A percentile compares a stretch with the other conserved stretches of the same genome.
Conservation (phyloP, 2,888 invertebrate genomes). For the Marasmarcha lunaedactyla region DNA sequence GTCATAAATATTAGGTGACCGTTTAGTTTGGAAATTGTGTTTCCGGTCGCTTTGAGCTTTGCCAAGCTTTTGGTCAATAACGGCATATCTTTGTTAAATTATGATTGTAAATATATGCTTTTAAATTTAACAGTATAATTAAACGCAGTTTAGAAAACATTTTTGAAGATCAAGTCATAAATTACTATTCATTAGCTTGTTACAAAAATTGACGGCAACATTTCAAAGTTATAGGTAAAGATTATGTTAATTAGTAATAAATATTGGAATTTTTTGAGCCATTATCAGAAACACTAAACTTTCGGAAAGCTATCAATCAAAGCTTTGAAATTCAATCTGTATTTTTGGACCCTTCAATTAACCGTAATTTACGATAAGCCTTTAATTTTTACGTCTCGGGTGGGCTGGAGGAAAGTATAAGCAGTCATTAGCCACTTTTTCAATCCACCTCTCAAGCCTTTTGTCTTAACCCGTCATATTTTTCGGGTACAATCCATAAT, state of each 20-base stretch:
- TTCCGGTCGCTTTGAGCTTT: slow-evolving; percentile 13
- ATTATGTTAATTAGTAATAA: slow-evolving; percentile 36
- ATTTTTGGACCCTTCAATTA: slow-evolving; percentile 62
- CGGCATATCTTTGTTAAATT: too few relatives aligned
- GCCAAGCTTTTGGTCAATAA: too few relatives aligned
- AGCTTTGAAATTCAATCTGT: slow-evolving; percentile 58
- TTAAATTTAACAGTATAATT: too few relatives aligned
- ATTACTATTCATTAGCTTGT: too few relatives aligned
- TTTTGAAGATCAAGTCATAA: too few relatives aligned
- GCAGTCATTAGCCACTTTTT: slow-evolving; percentile 57
- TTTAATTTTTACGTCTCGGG: slow-evolving; percentile 63
- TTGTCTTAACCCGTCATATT: slow-evolving; percentile 49
- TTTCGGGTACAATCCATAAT: slow-evolving; percentile 58
- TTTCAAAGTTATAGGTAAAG: slow-evolving; percentile 6
- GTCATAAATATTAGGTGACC: slow-evolving; percentile 36
- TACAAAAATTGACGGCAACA: too few relatives aligned
- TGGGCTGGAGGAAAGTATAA: slow-evolving; percentile 56
- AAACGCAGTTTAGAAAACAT: too few relatives aligned
- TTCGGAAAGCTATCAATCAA: slow-evolving; percentile 57
- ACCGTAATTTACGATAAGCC: slow-evolving; percentile 65
- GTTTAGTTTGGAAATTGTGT: slow-evolving; percentile 10
- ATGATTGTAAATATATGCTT: too few relatives aligned
- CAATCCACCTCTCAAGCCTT: slow-evolving; percentile 40
- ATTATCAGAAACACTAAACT: slow-evolving; percentile 33
- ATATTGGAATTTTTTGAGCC: slow-evolving; percentile 28